Conservation (phyloP, 2,797 vertebrate species). For the Crenuchus spilurus region DNA sequence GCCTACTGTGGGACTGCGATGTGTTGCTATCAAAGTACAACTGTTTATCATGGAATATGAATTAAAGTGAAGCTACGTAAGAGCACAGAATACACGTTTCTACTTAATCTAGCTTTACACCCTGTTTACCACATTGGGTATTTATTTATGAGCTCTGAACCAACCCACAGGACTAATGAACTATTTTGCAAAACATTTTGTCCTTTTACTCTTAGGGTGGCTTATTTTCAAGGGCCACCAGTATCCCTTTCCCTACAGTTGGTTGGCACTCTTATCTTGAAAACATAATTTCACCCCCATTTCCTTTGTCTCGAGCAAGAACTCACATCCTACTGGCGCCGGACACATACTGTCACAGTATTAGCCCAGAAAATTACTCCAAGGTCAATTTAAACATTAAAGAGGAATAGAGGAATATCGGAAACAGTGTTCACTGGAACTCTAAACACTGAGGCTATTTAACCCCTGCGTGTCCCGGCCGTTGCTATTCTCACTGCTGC, state of each 20-base stretch:
- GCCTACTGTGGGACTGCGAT: not conserved
- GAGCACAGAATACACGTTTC: not conserved
- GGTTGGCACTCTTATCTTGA: conserved; percentile 69
- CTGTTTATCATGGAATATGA: not conserved
- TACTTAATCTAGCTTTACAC: not conserved
- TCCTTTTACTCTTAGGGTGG: conserved; percentile 36
- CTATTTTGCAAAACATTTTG: conserved; percentile 24
- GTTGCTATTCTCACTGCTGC: not conserved
- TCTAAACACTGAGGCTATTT: conserved; percentile 18
- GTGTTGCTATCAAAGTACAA: not conserved
- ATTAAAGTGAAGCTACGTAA: not conserved
- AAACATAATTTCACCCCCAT: conserved; percentile 65
- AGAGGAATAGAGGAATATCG: conserved; percentile 55
- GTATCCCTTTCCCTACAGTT: conserved; percentile 53
- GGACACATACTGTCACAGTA: conserved; percentile 65
- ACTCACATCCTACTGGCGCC: conserved; percentile 67
- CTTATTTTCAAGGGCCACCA: conserved; percentile 41
- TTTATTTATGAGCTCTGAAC: not conserved
- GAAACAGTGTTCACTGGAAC: conserved; percentile 26
- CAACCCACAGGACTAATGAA: conserved; percentile 6
- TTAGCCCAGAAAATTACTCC: conserved; percentile 69
- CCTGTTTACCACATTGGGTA: not conserved
- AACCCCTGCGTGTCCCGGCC: conserved; percentile 6
- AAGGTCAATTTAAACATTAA: conserved; percentile 62
- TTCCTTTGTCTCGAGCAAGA: conserved; percentile 69